Conservation (phyloP, 2,888 invertebrate genomes). For the Chirona hameri region DNA sequence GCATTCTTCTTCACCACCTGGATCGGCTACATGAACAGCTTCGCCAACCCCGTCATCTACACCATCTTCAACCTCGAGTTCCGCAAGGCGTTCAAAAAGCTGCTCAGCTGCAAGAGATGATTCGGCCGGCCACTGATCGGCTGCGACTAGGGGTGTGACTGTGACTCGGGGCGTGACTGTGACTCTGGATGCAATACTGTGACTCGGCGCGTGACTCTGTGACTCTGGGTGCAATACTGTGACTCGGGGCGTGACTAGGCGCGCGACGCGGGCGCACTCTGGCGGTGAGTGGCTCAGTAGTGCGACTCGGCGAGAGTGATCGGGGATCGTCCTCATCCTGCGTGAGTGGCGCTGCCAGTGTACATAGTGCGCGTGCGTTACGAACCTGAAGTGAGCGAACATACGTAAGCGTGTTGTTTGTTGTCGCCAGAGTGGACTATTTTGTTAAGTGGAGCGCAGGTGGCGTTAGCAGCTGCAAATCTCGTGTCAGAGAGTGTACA, state of each 20-base stretch:
- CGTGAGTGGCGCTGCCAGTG: background rate
- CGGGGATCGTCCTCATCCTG: background rate
- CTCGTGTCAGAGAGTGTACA: too few species aligned
- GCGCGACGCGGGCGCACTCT: conserved; percentile 9
- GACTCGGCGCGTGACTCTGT: conserved; percentile 4
- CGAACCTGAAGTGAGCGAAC: background rate
- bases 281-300: background rate
- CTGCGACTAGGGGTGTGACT: too few species aligned
- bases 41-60: conserved; percentile 53
- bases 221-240: conserved; percentile 27
- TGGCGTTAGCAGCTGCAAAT: background rate
- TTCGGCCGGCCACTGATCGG: background rate
- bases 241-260: background rate
- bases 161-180: background rate
- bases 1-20: conserved; percentile 93
- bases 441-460: background rate
- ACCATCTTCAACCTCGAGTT: conserved; percentile 82
- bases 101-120: conserved; percentile 55
- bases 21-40: conserved; percentile 90
- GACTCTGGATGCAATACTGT: conserved; percentile 4
- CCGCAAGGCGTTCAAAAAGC: conserved; percentile 93
- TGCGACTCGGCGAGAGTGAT: background rate
- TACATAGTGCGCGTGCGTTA: background rate
- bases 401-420: background rate
- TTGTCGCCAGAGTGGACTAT: conserved; percentile 1